These are phyloP conservation scores for Zaprionus davidi DNA, from an alignment of 1,140 invertebrate species.

Conservation along the genomic window DNA sequence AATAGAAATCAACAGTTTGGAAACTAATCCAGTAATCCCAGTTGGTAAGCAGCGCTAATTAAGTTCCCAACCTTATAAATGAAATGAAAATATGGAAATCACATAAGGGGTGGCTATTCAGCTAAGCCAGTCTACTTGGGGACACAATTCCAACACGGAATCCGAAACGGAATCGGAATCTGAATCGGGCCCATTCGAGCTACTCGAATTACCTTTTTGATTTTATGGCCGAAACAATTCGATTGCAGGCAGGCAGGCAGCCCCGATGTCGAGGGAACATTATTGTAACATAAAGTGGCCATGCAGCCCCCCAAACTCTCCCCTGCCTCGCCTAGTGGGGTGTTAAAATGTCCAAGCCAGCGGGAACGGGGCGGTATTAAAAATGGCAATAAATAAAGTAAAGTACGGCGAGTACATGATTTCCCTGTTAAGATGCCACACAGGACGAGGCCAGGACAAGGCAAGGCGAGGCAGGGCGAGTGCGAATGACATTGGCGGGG, in stretches of 20 bases:
- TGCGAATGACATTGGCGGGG: slow-evolving; percentile 46
- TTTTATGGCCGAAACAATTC: slow-evolving; percentile 83
- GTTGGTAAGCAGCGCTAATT: slow-evolving; percentile 3
- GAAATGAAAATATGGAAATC: slow-evolving; percentile 24
- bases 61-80: not conserved
- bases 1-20: not conserved
- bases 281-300: slow-evolving; percentile 82
- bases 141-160: slow-evolving; percentile 4
- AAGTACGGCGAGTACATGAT: slow-evolving; percentile 84
- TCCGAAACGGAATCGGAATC: not conserved
- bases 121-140: slow-evolving; percentile 5
- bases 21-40: not conserved
- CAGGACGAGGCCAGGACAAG: slow-evolving; percentile 46
- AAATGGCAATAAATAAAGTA: slow-evolving; percentile 84
- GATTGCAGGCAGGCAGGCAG: slow-evolving; percentile 67
- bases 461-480: not conserved
- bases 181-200: slow-evolving; percentile 17
- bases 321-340: slow-evolving; percentile 28
- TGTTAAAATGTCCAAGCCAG: slow-evolving; percentile 75
- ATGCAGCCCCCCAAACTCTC: not conserved
- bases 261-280: slow-evolving; percentile 72
- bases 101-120: slow-evolving; percentile 1
- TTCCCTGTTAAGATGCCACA: slow-evolving; percentile 83
- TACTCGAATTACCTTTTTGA: slow-evolving; percentile 77
- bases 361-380: slow-evolving; percentile 76